Conservation (phyloP, 2,113 vertebrate genomes). For the Otocyon megalotis region DNA sequence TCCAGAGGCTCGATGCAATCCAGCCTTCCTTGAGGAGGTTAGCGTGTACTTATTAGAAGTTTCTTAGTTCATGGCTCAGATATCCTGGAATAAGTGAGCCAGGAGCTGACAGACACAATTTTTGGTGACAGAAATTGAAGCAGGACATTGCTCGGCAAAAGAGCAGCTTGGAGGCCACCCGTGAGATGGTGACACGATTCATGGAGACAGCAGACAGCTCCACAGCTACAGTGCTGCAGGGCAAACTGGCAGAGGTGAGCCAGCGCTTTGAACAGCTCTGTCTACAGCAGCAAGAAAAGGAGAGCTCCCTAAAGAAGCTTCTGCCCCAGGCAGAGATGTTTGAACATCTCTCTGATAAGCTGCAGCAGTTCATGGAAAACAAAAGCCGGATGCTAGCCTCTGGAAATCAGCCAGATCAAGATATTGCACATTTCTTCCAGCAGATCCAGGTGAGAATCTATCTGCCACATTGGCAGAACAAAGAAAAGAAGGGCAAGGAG, state of each 20-base stretch:
- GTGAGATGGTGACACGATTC: constrained; percentile 93
- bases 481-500: neutral
- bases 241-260: constrained; percentile 88
- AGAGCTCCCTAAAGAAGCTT: constrained; percentile 90
- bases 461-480: neutral
- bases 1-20: neutral
- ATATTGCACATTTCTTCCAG: constrained; percentile 93
- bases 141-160: constrained; percentile 95
- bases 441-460: constrained; percentile 92
- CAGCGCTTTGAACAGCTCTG: constrained; percentile 90
- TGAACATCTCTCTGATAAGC: constrained; percentile 91
- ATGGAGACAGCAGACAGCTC: constrained; percentile 90
- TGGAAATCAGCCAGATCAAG: constrained; percentile 92
- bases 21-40: neutral
- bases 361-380: constrained; percentile 92
- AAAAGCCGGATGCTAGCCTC: constrained; percentile 89
- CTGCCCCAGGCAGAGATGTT: constrained; percentile 93
- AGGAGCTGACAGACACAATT: constrained; percentile 57
- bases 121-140: constrained; percentile 92
- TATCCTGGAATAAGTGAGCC: constrained; percentile 41
- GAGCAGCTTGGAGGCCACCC: constrained; percentile 95
- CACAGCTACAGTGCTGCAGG: constrained; percentile 90
- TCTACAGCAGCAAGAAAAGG: constrained; percentile 89
- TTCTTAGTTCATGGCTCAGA: neutral
- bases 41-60: neutral